These are phyloP conservation scores for Sebastes nivosus DNA, from an alignment of 2,797 vertebrate genomes.

Conservation along the genomic window DNA sequence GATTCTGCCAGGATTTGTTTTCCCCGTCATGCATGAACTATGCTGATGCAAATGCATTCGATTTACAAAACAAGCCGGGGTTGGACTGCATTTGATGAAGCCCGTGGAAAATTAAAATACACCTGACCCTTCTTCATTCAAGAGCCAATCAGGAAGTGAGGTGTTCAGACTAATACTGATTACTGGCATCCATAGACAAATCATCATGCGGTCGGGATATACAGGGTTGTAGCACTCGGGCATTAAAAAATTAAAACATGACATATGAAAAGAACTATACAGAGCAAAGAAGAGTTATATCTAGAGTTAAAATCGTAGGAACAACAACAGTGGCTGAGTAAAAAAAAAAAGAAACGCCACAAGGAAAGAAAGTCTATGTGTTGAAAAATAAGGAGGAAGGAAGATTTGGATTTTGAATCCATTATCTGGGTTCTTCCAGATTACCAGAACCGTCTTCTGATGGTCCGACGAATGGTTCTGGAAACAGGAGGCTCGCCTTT, in stretches of 20 bases:
- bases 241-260: constrained; percentile 44
- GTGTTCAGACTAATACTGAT: constrained; percentile 69
- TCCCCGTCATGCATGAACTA: constrained; percentile 8
- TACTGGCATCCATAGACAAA: constrained; percentile 54
- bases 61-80: constrained; percentile 22
- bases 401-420: constrained; percentile 38
- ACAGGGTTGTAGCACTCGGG: constrained; percentile 33
- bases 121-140: neutral
- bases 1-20: constrained; percentile 23
- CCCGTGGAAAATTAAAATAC: neutral
- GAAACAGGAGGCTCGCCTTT: constrained; percentile 17
- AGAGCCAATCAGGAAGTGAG: constrained; percentile 39
- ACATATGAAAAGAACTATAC: constrained; percentile 27
- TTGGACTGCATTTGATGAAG: neutral
- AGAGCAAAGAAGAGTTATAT: constrained; percentile 26
- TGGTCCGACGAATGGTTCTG: constrained; percentile 40
- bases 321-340: constrained; percentile 10
- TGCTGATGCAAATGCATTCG: constrained; percentile 13
- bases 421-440: constrained; percentile 14
- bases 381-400: constrained; percentile 52
- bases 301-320: constrained; percentile 52
- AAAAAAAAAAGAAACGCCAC: constrained; percentile 32
- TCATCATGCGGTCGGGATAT: constrained; percentile 50
- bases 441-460: constrained; percentile 42
- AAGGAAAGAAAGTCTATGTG: constrained; percentile 69